These are phyloP conservation scores for Acanthoscelides obtectus DNA, from an alignment of 2,888 invertebrate genomes.

Conservation along the genomic window DNA sequence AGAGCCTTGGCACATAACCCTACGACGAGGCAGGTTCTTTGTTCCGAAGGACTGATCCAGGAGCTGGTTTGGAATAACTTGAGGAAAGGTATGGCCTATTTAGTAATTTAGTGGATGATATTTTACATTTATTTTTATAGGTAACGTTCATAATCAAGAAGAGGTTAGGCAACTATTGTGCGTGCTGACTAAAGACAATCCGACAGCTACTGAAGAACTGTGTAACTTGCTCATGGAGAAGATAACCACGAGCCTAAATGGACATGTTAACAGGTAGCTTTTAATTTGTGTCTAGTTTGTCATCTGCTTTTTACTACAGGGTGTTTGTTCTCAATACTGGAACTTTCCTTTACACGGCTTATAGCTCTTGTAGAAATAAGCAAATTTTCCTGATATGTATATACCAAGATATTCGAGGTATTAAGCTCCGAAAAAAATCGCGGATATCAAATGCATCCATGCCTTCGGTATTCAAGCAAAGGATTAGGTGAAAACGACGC, in stretches of 20 bases:
- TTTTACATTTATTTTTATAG: not conserved
- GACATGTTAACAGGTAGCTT: slow-evolving; percentile 62
- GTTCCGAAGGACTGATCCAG: slow-evolving; percentile 72
- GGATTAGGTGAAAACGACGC: no score
- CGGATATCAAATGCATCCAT: no score
- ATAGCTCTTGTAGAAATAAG: slow-evolving; percentile 31
- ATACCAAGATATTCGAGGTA: no score
- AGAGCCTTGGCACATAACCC: slow-evolving; percentile 82
- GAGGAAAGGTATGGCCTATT: slow-evolving; percentile 54
- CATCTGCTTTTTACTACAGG: no score
- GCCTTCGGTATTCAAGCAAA: no score
- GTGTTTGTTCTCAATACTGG: no score
- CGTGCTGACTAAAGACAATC: slow-evolving; percentile 82
- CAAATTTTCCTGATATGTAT: no score
- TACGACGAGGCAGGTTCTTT: slow-evolving; percentile 69
- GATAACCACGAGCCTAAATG: slow-evolving; percentile 71
- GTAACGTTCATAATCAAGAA: slow-evolving; percentile 74
- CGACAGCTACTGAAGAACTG: slow-evolving; percentile 75
- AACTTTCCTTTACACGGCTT: no score
- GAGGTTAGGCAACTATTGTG: slow-evolving; percentile 87
- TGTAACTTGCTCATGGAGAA: slow-evolving; percentile 78
- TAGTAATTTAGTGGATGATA: no score
- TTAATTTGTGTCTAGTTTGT: no score
- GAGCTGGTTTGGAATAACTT: slow-evolving; percentile 84
- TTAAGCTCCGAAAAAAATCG: no score